These are phyloP conservation scores for Mastacembelus armatus DNA, from an alignment of 2,797 vertebrate genomes.

Conservation along the genomic window DNA sequence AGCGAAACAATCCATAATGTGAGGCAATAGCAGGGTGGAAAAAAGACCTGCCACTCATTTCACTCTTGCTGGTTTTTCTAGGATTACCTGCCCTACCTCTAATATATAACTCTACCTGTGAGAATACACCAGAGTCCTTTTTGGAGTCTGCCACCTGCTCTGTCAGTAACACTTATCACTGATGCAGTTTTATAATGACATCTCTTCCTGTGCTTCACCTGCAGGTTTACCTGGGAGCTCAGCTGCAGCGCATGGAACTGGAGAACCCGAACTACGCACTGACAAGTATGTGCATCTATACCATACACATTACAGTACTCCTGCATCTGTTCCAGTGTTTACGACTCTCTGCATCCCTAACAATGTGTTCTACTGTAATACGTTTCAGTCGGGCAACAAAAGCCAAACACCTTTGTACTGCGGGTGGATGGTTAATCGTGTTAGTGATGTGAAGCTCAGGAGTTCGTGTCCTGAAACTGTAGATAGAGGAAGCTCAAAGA, in stretches of 20 bases:
- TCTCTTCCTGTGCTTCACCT: slow-evolving; percentile 35
- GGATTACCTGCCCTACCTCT: no score
- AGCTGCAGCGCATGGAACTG: slow-evolving; percentile 96
- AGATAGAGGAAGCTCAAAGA: slow-evolving; percentile 48
- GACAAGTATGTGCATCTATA: slow-evolving; percentile 88
- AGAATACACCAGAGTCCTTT: neutral
- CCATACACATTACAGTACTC: neutral
- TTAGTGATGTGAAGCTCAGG: slow-evolving; percentile 13
- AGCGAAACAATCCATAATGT: no score
- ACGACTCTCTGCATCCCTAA: neutral
- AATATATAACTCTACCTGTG: no score
- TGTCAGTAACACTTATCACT: neutral
- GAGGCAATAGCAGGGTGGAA: no score
- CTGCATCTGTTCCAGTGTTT: neutral
- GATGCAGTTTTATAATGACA: slow-evolving; percentile 13
- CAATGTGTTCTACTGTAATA: neutral
- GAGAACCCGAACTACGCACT: slow-evolving; percentile 98
- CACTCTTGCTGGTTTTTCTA: no score
- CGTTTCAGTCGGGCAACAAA: neutral
- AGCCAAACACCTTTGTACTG: neutral
- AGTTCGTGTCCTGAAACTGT: slow-evolving; percentile 42
- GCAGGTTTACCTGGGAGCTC: slow-evolving; percentile 93
- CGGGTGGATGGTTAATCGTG: slow-evolving; percentile 2
- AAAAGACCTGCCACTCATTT: no score
- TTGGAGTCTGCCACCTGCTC: neutral